A percentile compares a stretch with the other conserved stretches of the same genome.
Evolutionary conservation across 1,140 invertebrate genomes (phyloP).

Genomic region (Drosophila athabasca): DNA sequence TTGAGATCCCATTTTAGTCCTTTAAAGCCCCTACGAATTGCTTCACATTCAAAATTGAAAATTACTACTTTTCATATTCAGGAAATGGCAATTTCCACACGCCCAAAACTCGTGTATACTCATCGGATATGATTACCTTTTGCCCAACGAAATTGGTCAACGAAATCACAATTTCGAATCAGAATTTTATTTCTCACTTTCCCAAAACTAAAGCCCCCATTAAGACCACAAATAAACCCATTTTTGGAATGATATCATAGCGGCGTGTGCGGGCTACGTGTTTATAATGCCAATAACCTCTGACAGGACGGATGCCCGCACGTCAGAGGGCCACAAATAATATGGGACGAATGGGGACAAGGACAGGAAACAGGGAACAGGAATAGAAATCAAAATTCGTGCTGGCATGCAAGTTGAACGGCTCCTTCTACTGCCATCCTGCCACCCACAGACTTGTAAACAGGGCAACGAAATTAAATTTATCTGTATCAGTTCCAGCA

Average conservation of each 20-base stretch:
- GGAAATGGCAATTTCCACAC: no score
- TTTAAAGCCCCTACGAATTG: no score
- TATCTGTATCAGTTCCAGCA: slow-evolving; percentile 79
- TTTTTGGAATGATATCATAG: slow-evolving; percentile 59
- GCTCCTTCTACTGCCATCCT: slow-evolving; percentile 7
- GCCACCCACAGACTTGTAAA: slow-evolving; percentile 13
- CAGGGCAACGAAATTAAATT: slow-evolving; percentile 72
- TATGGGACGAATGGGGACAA: slow-evolving; percentile 1
- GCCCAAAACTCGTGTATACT: no score
- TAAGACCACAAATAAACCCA: slow-evolving; percentile 72
- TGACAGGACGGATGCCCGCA: neutral
- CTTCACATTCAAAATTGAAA: no score
- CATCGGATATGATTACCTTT: neutral
- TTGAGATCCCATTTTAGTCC: no score
- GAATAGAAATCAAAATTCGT: slow-evolving; percentile 73
- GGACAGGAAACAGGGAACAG: slow-evolving; percentile 14
- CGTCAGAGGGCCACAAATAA: neutral
- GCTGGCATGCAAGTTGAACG: slow-evolving; percentile 73
- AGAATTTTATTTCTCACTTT: slow-evolving; percentile 14
- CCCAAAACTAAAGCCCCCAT: slow-evolving; percentile 38
- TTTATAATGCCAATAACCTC: slow-evolving; percentile 72
- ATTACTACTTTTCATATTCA: no score
- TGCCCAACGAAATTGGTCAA: neutral
- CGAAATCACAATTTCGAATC: neutral
- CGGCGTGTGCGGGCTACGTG: slow-evolving; percentile 63